Evolutionary conservation across 2,113 vertebrate genomes (phyloP), one percentile per base, ranked within the genome.

Genomic region (Chlorodrepanis virens): DNA sequence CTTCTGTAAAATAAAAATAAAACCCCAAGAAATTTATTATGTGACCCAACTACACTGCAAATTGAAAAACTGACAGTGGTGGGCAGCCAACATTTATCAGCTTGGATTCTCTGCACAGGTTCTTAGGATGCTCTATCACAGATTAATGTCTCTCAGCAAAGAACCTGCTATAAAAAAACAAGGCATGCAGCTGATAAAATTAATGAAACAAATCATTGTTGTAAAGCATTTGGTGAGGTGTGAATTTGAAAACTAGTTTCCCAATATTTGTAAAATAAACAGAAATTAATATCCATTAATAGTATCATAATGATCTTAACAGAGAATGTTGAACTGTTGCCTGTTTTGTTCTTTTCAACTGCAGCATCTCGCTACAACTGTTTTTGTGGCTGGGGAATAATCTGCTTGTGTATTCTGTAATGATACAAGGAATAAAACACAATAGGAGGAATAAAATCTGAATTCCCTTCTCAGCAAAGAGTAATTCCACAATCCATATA

Each of bases 241-340:
- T 94, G 96, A 96, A 94, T 96, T 74, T 83, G 82, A 91, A 95
- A 97, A 93, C 85, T 74, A 83, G 47, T 81, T 95, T 89, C 79
- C 79, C 88, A 77, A 80, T 96, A 86, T 95, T 97, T 96, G 92
- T 95, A 92, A 96, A 96, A 93, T 95, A 96, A 96, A 95, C 94
- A 95, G 79, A 95, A 95, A 96, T 94, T 96, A 88, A 90, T 97
- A 95, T 33, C 82, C 92, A 92, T 97, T 96, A 95, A 93, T 96
- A 96, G 94, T 88, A 96, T 68, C 90, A 83, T 94, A 96, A 96
- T 94, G 84, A 96, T 95, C 93, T 92, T 82, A 93, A 59, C 87
- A 94, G 94, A 83, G 88, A 95, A 96, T 11, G 60, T 92, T 86
- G 93, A 97, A 83, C 79, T 90, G 88, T 83, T 93, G 93, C 96